phyloP scores from a whole-genome alignment of 2,113 vertebrate genomes.

The Pungitius pungitius region DNA sequence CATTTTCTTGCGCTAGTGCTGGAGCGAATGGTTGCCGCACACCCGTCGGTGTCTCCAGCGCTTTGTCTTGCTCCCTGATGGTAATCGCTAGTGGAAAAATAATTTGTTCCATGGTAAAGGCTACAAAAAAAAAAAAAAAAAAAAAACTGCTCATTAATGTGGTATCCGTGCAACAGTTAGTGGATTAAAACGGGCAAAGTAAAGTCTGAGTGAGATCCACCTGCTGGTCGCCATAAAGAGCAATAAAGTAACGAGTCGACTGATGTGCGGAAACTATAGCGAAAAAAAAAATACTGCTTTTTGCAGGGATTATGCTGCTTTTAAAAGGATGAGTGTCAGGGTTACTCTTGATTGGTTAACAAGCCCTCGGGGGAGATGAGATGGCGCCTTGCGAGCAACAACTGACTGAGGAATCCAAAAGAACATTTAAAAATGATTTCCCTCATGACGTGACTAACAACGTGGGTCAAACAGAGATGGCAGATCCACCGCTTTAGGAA shows the following conservation, averaged over 20 bases:
- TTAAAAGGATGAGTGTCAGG: constrained; percentile 9
- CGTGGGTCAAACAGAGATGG: constrained; percentile 31
- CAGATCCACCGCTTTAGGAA: constrained; percentile 42
- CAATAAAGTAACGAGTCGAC: constrained; percentile 9
- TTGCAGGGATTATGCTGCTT: not conserved
- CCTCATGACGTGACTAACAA: constrained; percentile 42
- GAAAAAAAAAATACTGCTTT: constrained; percentile 24
- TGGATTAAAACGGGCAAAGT: constrained; percentile 32
- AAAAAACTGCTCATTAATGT: constrained; percentile 37
- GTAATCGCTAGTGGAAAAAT: constrained; percentile 49
- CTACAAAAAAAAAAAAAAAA: constrained; percentile 49
- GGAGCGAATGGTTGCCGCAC: constrained; percentile 29
- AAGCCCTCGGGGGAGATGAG: constrained; percentile 25
- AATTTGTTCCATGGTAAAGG: constrained; percentile 45
- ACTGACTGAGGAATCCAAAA: constrained; percentile 42
- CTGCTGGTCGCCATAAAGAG: constrained; percentile 38
- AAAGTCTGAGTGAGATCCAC: constrained; percentile 36
- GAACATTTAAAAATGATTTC: constrained; percentile 52
- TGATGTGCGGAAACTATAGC: constrained; percentile 16
- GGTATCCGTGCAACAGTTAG: constrained; percentile 54
- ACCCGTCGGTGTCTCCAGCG: constrained; percentile 45
- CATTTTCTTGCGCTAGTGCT: constrained; percentile 29
- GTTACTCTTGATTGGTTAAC: constrained; percentile 41
- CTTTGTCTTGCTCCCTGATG: constrained; percentile 38
- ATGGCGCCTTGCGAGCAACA: constrained; percentile 28